Evolutionary conservation across 2,888 invertebrate species (phyloP).

Genomic region (Drosophila kanekoi): DNA sequence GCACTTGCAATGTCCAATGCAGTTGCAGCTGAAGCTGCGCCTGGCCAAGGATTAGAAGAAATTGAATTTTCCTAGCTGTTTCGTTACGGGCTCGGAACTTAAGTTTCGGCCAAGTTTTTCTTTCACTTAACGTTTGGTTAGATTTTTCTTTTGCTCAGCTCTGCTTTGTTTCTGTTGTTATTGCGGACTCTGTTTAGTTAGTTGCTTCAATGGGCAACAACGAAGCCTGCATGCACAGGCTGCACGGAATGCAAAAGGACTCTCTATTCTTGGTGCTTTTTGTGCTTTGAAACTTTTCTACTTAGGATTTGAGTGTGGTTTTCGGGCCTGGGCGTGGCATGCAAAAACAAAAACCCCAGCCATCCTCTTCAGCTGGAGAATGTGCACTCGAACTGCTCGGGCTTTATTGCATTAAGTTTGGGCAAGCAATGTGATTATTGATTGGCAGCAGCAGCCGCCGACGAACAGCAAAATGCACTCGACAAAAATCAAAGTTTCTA

Average conservation of each 20-base stretch:
- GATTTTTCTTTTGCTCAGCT: conserved; percentile 4
- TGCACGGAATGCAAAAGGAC: conserved; percentile 23
- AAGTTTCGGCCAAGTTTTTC: conserved; percentile 60
- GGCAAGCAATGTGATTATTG: conserved; percentile 73
- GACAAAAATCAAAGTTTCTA: conserved; percentile 57
- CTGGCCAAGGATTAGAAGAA: conserved; percentile 61
- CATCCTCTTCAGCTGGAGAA: conserved; percentile 18
- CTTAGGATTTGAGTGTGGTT: conserved; percentile 69
- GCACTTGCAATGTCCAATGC: conserved; percentile 41
- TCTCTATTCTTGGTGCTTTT: conserved; percentile 30
- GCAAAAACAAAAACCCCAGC: conserved; percentile 45
- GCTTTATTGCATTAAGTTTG: conserved; percentile 63
- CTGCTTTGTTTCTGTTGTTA: conserved; percentile 25
- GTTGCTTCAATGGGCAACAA: conserved; percentile 59
- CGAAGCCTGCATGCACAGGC: conserved; percentile 16
- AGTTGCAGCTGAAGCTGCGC: conserved; percentile 41
- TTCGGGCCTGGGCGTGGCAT: conserved; percentile 33
- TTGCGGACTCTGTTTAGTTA: conserved; percentile 57
- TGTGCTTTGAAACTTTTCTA: conserved; percentile 63
- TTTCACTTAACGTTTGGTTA: conserved; percentile 56
- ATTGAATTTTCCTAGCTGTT: conserved; percentile 59
- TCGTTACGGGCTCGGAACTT: conserved; percentile 39
- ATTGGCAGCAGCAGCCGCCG: conserved; percentile 55
- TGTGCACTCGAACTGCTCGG: conserved; percentile 44
- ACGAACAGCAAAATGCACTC: conserved; percentile 73